Evolutionary conservation across 2,888 invertebrate species (phyloP), one percentile per base, ranked within the genome.

Genomic region (Ichneumoninae sp.): DNA sequence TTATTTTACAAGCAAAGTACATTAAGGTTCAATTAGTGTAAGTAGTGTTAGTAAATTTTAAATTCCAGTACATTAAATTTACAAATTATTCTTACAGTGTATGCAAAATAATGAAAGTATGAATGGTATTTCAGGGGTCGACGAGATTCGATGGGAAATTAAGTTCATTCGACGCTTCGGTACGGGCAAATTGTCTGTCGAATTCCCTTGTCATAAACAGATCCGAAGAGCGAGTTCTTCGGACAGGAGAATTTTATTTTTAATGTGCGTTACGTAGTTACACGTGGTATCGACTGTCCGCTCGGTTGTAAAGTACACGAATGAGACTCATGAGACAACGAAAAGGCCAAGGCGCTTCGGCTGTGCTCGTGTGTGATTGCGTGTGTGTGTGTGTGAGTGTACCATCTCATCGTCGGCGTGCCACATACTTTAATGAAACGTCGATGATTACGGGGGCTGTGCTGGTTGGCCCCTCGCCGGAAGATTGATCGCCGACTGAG

Each of bases 361-460:
- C 10, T 10, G 40, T 10, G 10, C 40, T 40, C 2, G 40, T 40
- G 10, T 40, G 40, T 10, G 6, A 36, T 44, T 69, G 33, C 44
- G 47, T 78, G 57, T 57, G 40, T 30, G 40, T 30, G 26, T 69
- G 54, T 30, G 54, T 13, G 19, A 36, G 54, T 57, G 44, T 77
- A 16, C 60, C 44, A 69, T 33, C 47, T 70, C 66, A 22, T 73
- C 73, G 47, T 81, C 47, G 57, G 74, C 73, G 74, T 74, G 68
- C 74, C 69, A 75, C 74, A 60, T 75, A 60, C 70, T 63, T 70
- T 81, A 76, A 76, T 81, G 76, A 81, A 81, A 81, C 81, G 76
- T 81, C 81, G 65, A 81, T 76, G 60, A 81, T 76, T 81, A 81
- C 75, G 52, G 63, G 57, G 65, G 74, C 47, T 74, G 68, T 68